phyloP scores from a whole-genome alignment of 2,888 invertebrate species.

The Epirrita christyi region DNA sequence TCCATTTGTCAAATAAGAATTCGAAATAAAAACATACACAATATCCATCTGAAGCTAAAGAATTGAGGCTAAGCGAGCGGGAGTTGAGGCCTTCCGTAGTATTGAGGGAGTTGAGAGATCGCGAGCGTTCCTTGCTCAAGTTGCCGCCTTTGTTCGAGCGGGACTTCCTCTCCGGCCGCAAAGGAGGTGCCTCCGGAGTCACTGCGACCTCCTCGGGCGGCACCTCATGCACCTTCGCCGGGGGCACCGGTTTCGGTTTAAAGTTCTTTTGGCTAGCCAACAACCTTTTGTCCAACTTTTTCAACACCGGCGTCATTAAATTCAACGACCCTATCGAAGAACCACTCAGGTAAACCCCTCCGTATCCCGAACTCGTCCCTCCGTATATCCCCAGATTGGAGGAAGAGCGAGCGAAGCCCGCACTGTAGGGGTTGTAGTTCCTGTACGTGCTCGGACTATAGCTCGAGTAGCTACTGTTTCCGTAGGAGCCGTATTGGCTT shows the following conservation, averaged over 20 bases:
- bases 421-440: conserved; percentile 76
- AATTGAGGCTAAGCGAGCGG: conserved; percentile 87
- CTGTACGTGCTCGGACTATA: conserved; percentile 70
- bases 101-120: conserved; percentile 72
- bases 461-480: conserved; percentile 62
- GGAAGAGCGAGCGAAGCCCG: conserved; percentile 68
- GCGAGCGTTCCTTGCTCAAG: conserved; percentile 73
- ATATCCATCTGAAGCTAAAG: conserved; percentile 93
- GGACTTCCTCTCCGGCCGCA: conserved; percentile 70
- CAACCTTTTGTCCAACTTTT: conserved; percentile 77
- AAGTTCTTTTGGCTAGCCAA: conserved; percentile 80
- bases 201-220: conserved; percentile 42
- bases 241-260: conserved; percentile 73
- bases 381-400: conserved; percentile 83
- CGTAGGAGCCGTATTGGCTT: conserved; percentile 70
- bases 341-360: conserved; percentile 87
- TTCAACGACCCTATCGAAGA: conserved; percentile 84
- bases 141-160: conserved; percentile 53
- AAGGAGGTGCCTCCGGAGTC: conserved; percentile 52
- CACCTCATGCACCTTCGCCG: conserved; percentile 59
- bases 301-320: conserved; percentile 82
- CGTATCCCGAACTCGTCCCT: conserved; percentile 87
- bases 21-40: conserved; percentile 86
- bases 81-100: conserved; percentile 65
- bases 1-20: background rate